These are phyloP conservation scores for Pardalotus punctatus DNA, from an alignment of 2,113 vertebrate species.

Conservation along the genomic window DNA sequence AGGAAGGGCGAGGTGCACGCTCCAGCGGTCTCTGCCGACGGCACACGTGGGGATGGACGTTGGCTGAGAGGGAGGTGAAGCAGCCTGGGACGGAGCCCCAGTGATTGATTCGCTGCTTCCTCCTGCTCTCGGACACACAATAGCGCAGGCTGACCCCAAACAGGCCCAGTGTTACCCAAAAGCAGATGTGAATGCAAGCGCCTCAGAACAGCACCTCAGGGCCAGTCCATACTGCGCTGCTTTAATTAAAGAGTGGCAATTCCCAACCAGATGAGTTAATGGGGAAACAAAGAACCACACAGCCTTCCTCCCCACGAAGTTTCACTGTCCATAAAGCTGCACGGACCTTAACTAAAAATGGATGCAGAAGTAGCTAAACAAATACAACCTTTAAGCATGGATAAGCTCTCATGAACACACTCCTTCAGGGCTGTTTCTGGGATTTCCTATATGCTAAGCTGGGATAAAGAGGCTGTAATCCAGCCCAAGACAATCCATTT, in stretches of 20 bases:
- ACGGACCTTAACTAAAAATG: not conserved
- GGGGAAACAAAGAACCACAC: not conserved
- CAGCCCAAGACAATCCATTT: not conserved
- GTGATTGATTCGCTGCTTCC: not conserved
- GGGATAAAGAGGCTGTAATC: not conserved
- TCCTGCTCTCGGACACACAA: not conserved
- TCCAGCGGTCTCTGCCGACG: not conserved
- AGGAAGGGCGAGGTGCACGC: not conserved
- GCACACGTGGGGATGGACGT: not conserved
- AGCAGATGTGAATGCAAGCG: conserved; percentile 7
- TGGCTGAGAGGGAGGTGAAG: not conserved
- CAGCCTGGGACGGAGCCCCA: not conserved
- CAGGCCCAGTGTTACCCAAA: not conserved
- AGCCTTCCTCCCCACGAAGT: not conserved
- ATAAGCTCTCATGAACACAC: not conserved
- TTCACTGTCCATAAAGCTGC: not conserved
- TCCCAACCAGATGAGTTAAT: not conserved
- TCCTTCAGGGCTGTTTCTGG: not conserved
- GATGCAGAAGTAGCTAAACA: not conserved
- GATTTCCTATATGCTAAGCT: not conserved
- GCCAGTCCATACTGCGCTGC: not conserved
- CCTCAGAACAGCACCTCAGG: not conserved
- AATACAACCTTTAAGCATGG: not conserved
- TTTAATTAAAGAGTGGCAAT: conserved; percentile 26
- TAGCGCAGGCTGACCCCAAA: not conserved